Evolutionary conservation across 2,113 vertebrate genomes (phyloP), one percentile per base, ranked within the genome.

Genomic region (Tenebrosternarchus preto): DNA sequence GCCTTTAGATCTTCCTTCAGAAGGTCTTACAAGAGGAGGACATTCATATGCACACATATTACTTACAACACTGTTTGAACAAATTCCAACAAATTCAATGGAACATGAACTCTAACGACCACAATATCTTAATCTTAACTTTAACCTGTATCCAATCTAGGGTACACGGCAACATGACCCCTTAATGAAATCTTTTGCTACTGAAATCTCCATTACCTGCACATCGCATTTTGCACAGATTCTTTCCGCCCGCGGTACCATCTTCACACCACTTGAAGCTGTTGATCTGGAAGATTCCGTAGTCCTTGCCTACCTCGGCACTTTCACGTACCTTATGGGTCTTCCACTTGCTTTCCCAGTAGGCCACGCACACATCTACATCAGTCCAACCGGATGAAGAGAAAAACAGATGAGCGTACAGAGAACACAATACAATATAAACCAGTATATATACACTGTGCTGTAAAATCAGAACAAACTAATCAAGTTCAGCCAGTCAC

Each of bases 261-360:
- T 87, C 86, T 1, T 85, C 3, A 19, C 86, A 87, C 86, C 86
- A 87, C 72, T 87, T 84, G 29, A 46, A 85, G 59, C 86, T 87
- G 76, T 85, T 87, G 24, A 87, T 87, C 66, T 87, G 86, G 68
- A 87, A 87, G 68, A 87, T 72, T 31, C 86, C 86, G 43, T 87
- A 87, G 84, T 87, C 86, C 53, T 85, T 87, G 33, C 86, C 86
- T 4, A 55, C 16, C 9, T 85, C 70, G 15, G n/a, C 60, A 72
- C 78, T 76, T 24, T 2, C 29, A 0, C 82, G 72, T 43, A 87
- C 86, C 70, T 22, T 73, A 5, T 87, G 39, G 56, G 76, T 83
- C 77, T 80, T 85, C 57, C 24, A 87, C 61, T 27, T 77, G 68
- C 79, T 87, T 73, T 87, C 86, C 81, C 81, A 85, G 76, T 22